Evolutionary conservation across 2,113 vertebrate species (phyloP).

Genomic region (Phrynosoma blainvillii): DNA sequence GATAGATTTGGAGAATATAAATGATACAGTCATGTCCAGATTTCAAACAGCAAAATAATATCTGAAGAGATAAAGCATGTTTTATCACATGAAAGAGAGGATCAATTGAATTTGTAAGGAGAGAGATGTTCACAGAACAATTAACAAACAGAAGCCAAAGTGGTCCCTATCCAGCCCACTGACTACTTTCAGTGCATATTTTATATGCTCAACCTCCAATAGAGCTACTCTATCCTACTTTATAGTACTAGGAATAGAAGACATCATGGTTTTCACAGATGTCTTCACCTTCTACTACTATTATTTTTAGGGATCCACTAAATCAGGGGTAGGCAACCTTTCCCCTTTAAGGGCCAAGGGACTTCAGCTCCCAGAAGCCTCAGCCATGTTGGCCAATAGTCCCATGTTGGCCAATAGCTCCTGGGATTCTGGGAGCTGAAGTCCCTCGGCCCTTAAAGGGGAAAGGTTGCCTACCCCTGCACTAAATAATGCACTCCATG

Average conservation of each 20-base stretch:
- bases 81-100: slow-evolving; percentile 37
- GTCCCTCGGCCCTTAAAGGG: too few relatives aligned
- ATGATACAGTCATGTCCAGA: slow-evolving; percentile 38
- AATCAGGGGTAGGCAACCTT: too few relatives aligned
- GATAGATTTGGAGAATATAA: slow-evolving; percentile 41
- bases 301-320: too few relatives aligned
- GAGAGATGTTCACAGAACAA: neutral
- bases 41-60: slow-evolving; percentile 52
- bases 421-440: too few relatives aligned
- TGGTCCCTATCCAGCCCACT: neutral
- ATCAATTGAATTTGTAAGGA: slow-evolving; percentile 30
- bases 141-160: neutral
- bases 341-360: too few relatives aligned
- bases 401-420: too few relatives aligned
- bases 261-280: neutral
- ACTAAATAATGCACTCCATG: too few relatives aligned
- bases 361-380: too few relatives aligned
- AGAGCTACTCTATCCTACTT: slow-evolving; percentile 7
- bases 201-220: neutral
- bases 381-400: too few relatives aligned
- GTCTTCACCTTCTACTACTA: neutral
- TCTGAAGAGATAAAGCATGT: slow-evolving; percentile 43
- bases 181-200: neutral
- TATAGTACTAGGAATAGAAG: neutral
- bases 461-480: too few relatives aligned